Evolutionary conservation across 2,888 invertebrate species (phyloP), one percentile per base, ranked within the genome.

Genomic region (Cantharis flavilabris): DNA sequence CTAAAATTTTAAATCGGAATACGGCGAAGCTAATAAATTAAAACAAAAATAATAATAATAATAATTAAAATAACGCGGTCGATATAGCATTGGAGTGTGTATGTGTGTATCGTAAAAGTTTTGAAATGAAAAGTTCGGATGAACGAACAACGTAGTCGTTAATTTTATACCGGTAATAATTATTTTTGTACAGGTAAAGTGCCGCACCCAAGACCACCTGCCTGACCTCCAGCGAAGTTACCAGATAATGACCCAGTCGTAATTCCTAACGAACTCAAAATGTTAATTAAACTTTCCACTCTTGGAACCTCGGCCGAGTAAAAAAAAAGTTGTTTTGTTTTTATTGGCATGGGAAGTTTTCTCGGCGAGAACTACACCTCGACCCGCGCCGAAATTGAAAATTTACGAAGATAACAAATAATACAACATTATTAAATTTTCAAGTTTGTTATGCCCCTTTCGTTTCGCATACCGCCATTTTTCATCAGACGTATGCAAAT

Each of bases 151-250:
- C 71, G 20, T 30, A 69, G 30, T 69, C 69, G 75, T 78, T 78
- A 76, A 80, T 80, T 80, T 75, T 75, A 75, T 75, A 71, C 69
- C 64, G 62, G 63, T 65, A 71, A 70, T 76, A 79, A 77, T 76
- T 76, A 75, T 76, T 78, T 80, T 80, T 80, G 78, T 79, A 76
- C 75, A 80, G 76, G 79, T 79, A 77, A 78, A 78, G 78, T 79
- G 82, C 82, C 83, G 82, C 85, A 84, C 85, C 85, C 85, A 84
- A 84, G 84, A 86, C 85, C 85, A 85, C 86, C 86, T 86, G 85
- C 84, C 83, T 85, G 85, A 85, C 86, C 85, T 85, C 85, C 84
- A 83, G 83, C 82, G 83, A 82, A 83, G 82, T 83, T 81, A 80
- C 81, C 82, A 83, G 83, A 83, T 85, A 85, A 85, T 86, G 85